Evolutionary conservation across 2,797 vertebrate species (phyloP), one percentile per base, ranked within the genome.

Genomic region (Hafferia zeledoni): DNA sequence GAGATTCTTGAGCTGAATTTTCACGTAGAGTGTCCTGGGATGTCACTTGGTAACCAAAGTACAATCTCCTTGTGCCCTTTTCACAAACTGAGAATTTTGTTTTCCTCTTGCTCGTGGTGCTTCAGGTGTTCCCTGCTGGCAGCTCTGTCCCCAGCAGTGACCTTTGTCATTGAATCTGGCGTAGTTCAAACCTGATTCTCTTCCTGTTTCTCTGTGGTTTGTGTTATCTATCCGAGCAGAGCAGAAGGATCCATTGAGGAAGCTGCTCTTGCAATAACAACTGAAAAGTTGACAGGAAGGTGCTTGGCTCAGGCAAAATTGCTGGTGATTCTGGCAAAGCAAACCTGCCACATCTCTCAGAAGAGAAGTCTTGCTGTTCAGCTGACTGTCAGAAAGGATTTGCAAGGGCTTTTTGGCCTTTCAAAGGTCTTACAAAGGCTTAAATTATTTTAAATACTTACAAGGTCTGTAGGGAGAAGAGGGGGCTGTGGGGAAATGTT

Each of bases 161-260:
- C 89, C 74, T 89, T 75, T 91, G 84, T 75, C 47, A 13, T 7
- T 30, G 24, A 17, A 37, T 37, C 31, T 59, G 65, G 16, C 0
- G 0, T 31, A 5, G 55, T 35, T 87, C 67, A 79, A 31, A 93
- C 69, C 41, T 33, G 41, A 28, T 90, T 94, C 31, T 88, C 92
- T 94, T 96, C 91, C 89, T 83, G 83, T 67, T 94, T 93, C 75
- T 8, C 44, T 2, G 3, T 78, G 65, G 25, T 50, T 87, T 87
- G 89, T 1, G 1, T 69, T 90, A 82, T 83, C 76, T 92, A 74
- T 30, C 63, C 11, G 31, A 39, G 41, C 59, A 84, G 63, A 76
- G 69, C 17, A 10, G 22, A 41, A 50, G 59, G 67, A 67, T 88
- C 77, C 76, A 16, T 53, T 82, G 65, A 93, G 87, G 87, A 92